Evolutionary conservation across 2,888 invertebrate species (phyloP), one percentile per base, ranked within the genome.

Genomic region (Apodemia hepburni): DNA sequence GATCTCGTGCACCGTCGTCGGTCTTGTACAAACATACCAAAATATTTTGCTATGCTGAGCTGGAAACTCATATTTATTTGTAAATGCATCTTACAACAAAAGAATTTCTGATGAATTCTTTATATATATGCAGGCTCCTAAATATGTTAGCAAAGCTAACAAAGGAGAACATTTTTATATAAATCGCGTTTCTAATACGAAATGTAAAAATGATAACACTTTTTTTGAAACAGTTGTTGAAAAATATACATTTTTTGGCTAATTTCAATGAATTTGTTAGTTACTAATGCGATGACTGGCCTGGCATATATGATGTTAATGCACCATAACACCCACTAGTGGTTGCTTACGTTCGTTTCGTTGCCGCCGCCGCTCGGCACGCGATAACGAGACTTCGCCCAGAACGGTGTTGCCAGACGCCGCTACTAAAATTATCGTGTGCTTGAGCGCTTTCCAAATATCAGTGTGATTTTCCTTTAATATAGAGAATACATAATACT

Each of bases 301-400:
- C 17, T 47, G 45, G 45, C 45, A 47, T 76, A 63, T 74, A 74
- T 74, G 75, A 77, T 75, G 71, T 81, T 79, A 81, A 81, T 84
- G 82, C 80, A 79, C 76, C 85, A 84, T 85, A 81, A 85, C 85
- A 82, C 81, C 82, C 80, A 78, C 78, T 84, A 83, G 86, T 83
- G 86, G 80, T 85, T 76, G 88, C 87, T 87, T 87, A 76, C 77
- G 85, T 87, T 85, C 85, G 84, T 87, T 88, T 85, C 83, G 86
- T 88, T 87, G 84, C 15, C 54, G 54, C 54, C 22, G 57, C 15
- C 57, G 57, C n/a, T 57, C 29, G 29, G 29, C 15, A 57, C 29
- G 57, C 27, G 27, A 57, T 29, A 27, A 29, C 27, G 27, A 29
- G 29, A 17, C 17, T 47, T 47, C 47, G 57, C 57, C 29, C 57